A percentile compares a stretch with the other conserved stretches of the same genome.
Conservation (phyloP, 2,113 vertebrate genomes). For the Corythoichthys intestinalis region DNA sequence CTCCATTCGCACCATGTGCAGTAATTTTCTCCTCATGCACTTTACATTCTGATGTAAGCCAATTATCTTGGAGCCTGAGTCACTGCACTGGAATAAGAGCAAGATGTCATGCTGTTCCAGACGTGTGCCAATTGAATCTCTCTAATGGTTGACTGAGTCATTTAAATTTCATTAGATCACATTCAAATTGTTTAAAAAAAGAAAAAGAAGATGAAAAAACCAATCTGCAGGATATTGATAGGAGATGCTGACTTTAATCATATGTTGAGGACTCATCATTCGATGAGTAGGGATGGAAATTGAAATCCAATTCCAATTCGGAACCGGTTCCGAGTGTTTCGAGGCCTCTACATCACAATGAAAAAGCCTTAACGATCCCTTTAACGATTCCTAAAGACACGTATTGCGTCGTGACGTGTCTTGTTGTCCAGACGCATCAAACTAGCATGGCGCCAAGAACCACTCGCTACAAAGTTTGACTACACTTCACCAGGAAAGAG, state of each 20-base stretch:
- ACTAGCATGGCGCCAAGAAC: too few species aligned
- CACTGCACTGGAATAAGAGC: conserved; percentile 34
- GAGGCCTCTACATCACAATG: too few species aligned
- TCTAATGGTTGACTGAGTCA: conserved; percentile 34
- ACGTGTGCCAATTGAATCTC: conserved; percentile 36
- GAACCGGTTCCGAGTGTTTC: too few species aligned
- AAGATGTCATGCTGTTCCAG: conserved; percentile 10
- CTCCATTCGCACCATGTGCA: background rate
- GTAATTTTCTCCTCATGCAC: conserved; percentile 10
- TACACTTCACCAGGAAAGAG: too few species aligned
- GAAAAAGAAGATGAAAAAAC: conserved; percentile 9
- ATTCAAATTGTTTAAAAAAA: conserved; percentile 30
- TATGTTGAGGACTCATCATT: too few species aligned
- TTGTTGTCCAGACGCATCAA: too few species aligned
- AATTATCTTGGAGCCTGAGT: conserved; percentile 47
- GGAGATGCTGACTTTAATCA: conserved; percentile 12
- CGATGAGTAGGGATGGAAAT: too few species aligned
- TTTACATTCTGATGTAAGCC: conserved; percentile 24
- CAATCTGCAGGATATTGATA: conserved; percentile 8
- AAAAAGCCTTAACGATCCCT: too few species aligned
- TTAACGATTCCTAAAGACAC: too few species aligned
- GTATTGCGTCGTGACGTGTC: too few species aligned
- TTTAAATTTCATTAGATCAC: conserved; percentile 45
- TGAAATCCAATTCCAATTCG: too few species aligned
- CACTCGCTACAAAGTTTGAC: too few species aligned